Percentiles rank a stretch among this genome's conserved stretches.
phyloP scores from a whole-genome alignment of 2,113 vertebrate genomes.

The Chloebia gouldiae region DNA sequence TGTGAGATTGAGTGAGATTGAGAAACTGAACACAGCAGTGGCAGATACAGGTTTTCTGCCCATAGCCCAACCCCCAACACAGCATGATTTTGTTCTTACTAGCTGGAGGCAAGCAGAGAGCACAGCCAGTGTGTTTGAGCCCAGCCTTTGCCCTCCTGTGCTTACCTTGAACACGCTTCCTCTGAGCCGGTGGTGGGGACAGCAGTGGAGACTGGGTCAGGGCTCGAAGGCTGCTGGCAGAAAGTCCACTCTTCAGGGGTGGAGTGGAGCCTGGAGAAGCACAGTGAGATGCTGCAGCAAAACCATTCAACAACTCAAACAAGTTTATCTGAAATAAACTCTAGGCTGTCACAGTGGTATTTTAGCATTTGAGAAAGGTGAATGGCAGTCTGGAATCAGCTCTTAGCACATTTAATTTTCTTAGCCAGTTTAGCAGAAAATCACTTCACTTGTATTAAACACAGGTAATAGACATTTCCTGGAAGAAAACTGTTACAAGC shows the following conservation, averaged over 20 bases:
- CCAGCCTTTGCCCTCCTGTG: background rate
- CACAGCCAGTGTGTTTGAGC: accelerated
- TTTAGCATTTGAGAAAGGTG: background rate
- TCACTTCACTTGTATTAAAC: background rate
- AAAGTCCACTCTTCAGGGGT: constrained; percentile 71
- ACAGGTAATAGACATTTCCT: background rate
- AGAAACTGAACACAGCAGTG: background rate
- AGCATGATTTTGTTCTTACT: background rate
- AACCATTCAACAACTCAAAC: background rate
- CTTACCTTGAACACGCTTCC: constrained; percentile 62
- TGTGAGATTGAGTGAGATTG: background rate
- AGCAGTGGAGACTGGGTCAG: constrained; percentile 91
- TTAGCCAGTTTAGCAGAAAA: background rate
- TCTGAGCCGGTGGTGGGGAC: constrained; percentile 62
- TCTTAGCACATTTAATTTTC: background rate
- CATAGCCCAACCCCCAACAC: background rate
- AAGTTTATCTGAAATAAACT: background rate
- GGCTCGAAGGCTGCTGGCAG: constrained; percentile 84
- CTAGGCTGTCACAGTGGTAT: background rate
- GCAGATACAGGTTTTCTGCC: background rate
- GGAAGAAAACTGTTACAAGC: background rate
- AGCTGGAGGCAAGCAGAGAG: background rate
- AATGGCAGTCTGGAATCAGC: background rate
- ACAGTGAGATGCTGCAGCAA: background rate
- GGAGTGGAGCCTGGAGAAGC: constrained; percentile 74